Conservation (phyloP, 2,888 invertebrate genomes). For the Cataglyphis cursor region DNA sequence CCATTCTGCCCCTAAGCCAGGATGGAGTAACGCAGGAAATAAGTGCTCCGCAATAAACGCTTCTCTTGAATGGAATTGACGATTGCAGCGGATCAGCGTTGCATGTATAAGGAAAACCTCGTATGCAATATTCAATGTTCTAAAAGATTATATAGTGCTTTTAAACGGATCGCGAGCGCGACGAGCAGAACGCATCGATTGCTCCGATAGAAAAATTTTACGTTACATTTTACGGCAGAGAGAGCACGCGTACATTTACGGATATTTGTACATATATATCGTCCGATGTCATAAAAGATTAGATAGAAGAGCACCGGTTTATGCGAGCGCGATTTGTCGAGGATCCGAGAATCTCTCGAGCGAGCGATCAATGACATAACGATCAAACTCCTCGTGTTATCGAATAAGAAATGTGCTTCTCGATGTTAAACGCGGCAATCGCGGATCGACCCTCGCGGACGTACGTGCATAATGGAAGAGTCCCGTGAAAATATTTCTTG, state of each 20-base stretch:
- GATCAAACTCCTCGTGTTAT: slow-evolving; percentile 25
- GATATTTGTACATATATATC: slow-evolving; percentile 20
- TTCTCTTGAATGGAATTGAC: slow-evolving; percentile 19
- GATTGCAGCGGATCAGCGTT: slow-evolving; percentile 10
- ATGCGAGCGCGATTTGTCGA: background rate
- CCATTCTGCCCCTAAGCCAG: background rate
- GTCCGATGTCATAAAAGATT: slow-evolving; percentile 27
- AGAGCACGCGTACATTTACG: slow-evolving; percentile 16
- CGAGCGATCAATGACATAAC: slow-evolving; percentile 5
- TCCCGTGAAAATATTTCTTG: slow-evolving; percentile 31
- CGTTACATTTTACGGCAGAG: slow-evolving; percentile 27
- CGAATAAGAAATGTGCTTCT: slow-evolving; percentile 10
- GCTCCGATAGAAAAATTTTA: slow-evolving; percentile 43
- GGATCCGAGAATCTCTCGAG: background rate
- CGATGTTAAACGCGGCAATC: slow-evolving; percentile 36
- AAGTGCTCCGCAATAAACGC: slow-evolving; percentile 16
- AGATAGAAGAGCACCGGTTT: slow-evolving; percentile 18
- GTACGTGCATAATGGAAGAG: slow-evolving; percentile 25
- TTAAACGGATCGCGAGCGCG: background rate
- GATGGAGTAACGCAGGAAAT: slow-evolving; percentile 23
- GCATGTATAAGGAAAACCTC: slow-evolving; percentile 15
- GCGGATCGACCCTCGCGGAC: slow-evolving; percentile 14
- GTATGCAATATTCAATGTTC: background rate
- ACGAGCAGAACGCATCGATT: slow-evolving; percentile 12
- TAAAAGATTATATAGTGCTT: slow-evolving; percentile 22